phyloP scores from a whole-genome alignment of 2,113 vertebrate genomes.

The Catharus fuscescens region DNA sequence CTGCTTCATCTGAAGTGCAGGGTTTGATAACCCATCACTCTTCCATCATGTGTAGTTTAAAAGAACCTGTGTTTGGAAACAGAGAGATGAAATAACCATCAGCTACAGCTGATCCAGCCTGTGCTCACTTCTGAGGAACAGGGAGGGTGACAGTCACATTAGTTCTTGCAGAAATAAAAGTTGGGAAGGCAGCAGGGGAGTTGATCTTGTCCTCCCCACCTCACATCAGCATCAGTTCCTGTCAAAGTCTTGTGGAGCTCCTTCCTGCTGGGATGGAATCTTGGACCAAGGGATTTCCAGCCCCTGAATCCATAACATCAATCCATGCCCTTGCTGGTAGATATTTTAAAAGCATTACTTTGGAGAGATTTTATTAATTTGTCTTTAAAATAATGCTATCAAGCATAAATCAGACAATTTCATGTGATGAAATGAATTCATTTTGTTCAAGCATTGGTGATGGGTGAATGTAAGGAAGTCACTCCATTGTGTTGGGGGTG shows the following conservation, averaged over 20 bases:
- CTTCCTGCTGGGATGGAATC: background rate
- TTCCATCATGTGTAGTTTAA: background rate
- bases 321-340: background rate
- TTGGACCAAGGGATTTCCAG: background rate
- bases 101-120: background rate
- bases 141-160: background rate
- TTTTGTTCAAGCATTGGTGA: background rate
- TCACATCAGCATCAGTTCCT: background rate
- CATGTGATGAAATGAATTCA: background rate
- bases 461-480: background rate
- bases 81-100: background rate
- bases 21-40: background rate
- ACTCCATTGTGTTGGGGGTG: background rate
- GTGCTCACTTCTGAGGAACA: background rate
- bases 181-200: background rate
- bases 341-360: background rate
- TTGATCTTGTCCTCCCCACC: background rate
- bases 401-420: background rate
- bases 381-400: background rate
- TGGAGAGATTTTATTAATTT: background rate
- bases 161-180: background rate
- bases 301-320: accelerated
- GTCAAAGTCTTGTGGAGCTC: background rate
- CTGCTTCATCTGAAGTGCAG: background rate
- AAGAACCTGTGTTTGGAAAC: background rate